Conservation (phyloP, 2,888 invertebrate genomes). For the Polymixis lichenea region DNA sequence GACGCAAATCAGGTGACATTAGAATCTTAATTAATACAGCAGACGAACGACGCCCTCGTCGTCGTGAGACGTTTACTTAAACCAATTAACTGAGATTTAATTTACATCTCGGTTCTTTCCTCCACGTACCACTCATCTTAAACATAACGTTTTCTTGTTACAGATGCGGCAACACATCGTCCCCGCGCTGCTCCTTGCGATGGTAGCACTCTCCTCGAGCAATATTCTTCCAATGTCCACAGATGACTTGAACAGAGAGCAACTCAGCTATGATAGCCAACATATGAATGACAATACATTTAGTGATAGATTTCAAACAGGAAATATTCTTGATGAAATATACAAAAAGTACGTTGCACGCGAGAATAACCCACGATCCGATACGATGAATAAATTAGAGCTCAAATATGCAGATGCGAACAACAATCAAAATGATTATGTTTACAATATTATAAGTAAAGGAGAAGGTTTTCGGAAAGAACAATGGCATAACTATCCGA, state of each 20-base stretch:
- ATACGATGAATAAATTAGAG: constrained; percentile 55
- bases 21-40: constrained; percentile 67
- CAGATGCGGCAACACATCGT: constrained; percentile 84
- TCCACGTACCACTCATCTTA: constrained; percentile 1
- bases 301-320: constrained; percentile 78
- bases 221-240: constrained; percentile 81
- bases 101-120: constrained; percentile 18
- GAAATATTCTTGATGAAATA: constrained; percentile 76
- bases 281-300: constrained; percentile 81
- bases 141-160: constrained; percentile 72
- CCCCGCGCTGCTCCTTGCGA: constrained; percentile 81
- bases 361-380: constrained; percentile 55
- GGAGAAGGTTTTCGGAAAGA: constrained; percentile 83
- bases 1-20: constrained; percentile 64
- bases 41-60: constrained; percentile 21
- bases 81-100: constrained; percentile 34
- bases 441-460: constrained; percentile 71
- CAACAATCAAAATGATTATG: constrained; percentile 72
- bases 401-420: constrained; percentile 66
- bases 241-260: constrained; percentile 74
- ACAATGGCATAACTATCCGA: constrained; percentile 86
- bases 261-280: constrained; percentile 74
- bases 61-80: constrained; percentile 28
- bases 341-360: constrained; percentile 72
- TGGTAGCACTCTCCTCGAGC: constrained; percentile 83